phyloP scores from a whole-genome alignment of 1,140 invertebrate species.

The Fopius arisanus region DNA sequence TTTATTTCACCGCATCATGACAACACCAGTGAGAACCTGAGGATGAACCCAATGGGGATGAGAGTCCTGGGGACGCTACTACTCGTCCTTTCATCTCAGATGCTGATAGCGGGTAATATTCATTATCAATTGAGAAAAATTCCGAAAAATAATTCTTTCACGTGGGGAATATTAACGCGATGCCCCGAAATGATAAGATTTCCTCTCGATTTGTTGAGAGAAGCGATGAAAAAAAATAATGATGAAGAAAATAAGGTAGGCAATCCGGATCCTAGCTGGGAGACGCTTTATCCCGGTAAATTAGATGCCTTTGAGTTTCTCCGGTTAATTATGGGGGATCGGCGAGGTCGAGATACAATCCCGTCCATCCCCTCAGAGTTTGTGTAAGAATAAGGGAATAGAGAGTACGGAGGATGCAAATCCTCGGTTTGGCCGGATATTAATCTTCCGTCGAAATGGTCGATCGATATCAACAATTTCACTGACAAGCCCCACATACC shows the following conservation, averaged over 20 bases:
- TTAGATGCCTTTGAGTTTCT: slow-evolving; percentile 3
- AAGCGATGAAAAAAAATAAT: neutral
- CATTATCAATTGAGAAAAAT: neutral
- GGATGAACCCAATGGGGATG: slow-evolving; percentile 43
- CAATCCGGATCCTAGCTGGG: neutral
- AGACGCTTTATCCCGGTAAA: neutral
- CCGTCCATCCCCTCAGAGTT: neutral
- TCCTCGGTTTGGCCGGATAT: slow-evolving; percentile 8
- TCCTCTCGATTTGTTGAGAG: too few relatives aligned
- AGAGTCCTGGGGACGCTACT: slow-evolving; percentile 44
- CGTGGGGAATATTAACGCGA: too few relatives aligned
- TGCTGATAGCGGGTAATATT: slow-evolving; percentile 52
- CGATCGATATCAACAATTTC: slow-evolving; percentile 11
- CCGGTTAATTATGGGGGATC: slow-evolving; percentile 26
- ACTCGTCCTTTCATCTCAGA: slow-evolving; percentile 46
- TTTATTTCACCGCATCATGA: neutral
- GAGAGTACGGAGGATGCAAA: neutral
- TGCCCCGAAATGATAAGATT: too few relatives aligned
- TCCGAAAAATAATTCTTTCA: neutral
- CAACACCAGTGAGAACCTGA: neutral
- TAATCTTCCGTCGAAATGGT: neutral
- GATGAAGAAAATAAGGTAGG: neutral
- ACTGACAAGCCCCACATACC: neutral
- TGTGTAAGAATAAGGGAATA: neutral
- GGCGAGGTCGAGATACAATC: slow-evolving; percentile 29